phyloP scores from a whole-genome alignment of 2,113 vertebrate genomes.

The Ellobius talpinus region DNA sequence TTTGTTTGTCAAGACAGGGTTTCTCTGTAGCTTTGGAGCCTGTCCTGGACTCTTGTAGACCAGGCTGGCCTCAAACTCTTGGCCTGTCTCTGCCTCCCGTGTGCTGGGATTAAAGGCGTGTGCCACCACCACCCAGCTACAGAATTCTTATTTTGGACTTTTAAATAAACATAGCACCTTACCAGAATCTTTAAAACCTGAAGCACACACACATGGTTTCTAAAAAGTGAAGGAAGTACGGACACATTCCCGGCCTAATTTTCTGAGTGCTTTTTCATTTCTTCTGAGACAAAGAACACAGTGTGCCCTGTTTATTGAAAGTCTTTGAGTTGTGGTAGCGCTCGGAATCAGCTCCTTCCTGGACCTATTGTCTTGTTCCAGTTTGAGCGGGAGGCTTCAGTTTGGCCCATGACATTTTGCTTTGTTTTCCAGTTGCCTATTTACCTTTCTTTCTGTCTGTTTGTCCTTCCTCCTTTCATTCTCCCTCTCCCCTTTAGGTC shows the following conservation, averaged over 20 bases:
- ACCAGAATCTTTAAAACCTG: not conserved
- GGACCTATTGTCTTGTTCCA: not conserved
- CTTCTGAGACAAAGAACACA: not conserved
- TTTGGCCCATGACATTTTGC: not conserved
- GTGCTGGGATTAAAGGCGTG: no score
- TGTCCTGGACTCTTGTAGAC: no score
- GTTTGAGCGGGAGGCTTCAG: not conserved
- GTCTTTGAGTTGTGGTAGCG: not conserved
- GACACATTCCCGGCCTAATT: not conserved
- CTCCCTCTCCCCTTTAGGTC: no score
- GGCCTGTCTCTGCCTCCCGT: no score
- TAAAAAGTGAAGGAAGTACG: not conserved
- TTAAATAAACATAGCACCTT: not conserved
- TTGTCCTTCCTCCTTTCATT: not conserved
- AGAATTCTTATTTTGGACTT: not conserved
- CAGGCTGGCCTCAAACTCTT: no score
- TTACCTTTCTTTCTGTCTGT: not conserved
- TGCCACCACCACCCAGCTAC: no score
- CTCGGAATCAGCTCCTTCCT: not conserved
- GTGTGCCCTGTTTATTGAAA: not conserved
- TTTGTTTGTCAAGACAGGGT: no score
- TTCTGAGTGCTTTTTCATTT: not conserved
- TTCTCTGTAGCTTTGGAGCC: no score
- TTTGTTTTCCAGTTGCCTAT: not conserved
- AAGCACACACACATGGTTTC: not conserved